These are phyloP conservation scores for Dendrolimus houi DNA, from an alignment of 2,888 invertebrate species.

Conservation along the genomic window DNA sequence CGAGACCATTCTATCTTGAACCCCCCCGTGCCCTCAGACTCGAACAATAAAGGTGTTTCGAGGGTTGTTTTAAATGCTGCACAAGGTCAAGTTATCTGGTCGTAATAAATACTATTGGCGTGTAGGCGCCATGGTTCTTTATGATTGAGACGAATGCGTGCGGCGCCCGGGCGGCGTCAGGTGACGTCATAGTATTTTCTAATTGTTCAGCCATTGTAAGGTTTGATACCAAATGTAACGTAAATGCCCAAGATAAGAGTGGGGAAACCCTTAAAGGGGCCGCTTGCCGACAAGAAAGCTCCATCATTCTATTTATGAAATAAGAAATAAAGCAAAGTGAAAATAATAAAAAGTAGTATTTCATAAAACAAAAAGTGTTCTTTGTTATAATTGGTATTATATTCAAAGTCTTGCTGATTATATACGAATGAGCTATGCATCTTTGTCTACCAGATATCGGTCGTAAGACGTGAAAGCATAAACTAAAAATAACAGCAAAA, in stretches of 20 bases:
- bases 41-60: slow-evolving; percentile 12
- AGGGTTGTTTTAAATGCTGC: slow-evolving; percentile 13
- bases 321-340: too few relatives aligned
- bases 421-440: too few relatives aligned
- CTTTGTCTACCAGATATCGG: too few relatives aligned
- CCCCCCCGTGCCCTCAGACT: slow-evolving; percentile 1
- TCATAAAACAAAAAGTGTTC: too few relatives aligned
- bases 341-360: too few relatives aligned
- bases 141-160: slow-evolving; percentile 40
- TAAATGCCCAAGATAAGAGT: neutral
- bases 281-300: too few relatives aligned
- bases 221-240: slow-evolving; percentile 1
- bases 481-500: too few relatives aligned
- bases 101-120: slow-evolving; percentile 16
- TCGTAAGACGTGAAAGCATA: too few relatives aligned
- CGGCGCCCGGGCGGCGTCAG: slow-evolving; percentile 32
- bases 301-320: too few relatives aligned
- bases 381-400: too few relatives aligned
- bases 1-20: slow-evolving; percentile 14
- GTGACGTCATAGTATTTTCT: slow-evolving; percentile 22
- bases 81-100: slow-evolving; percentile 20
- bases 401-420: too few relatives aligned
- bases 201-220: neutral
- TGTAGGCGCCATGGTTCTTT: slow-evolving; percentile 44
- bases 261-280: too few relatives aligned